Evolutionary conservation across 2,113 vertebrate species (phyloP), one percentile per base, ranked within the genome.

Genomic region (Orthochromis malagaraziensis): DNA sequence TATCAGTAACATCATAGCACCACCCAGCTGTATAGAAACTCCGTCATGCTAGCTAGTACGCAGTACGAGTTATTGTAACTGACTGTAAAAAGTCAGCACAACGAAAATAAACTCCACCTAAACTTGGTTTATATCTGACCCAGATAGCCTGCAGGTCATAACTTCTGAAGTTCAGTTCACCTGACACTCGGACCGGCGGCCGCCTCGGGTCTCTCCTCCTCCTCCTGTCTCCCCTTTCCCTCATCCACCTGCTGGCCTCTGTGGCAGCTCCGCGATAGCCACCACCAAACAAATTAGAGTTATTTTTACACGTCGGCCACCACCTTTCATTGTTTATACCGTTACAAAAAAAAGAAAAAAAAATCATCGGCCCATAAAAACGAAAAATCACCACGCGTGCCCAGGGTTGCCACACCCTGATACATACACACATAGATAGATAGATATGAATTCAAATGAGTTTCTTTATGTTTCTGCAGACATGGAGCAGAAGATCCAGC

Each of bases 401-500:
- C 51, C n/a, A 54, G 10, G n/a, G 51, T 54, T 54, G n/a, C 51
- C 51, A 21, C 51, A 54, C 51, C 51, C 51, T 54, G 51, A 54
- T 1, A 47, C 14, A 53, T 1, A 53, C 0, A 53, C 0, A 49
- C 1, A n/a, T 5, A 6, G 10, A 24, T 12, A 7, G n/a, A 13
- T 13, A 55, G 6, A 26, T 26, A 13, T 3, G 11, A 7, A 55
- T 55, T 55, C 21, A 57, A 57, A 57, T 57, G 21, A 57, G 65
- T 38, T 42, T 24, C 14, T 35, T 42, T 21, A 29, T 85, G 81
- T 63, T 54, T 83, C 13, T n/a, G 9, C 70, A 98, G 98, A 96
- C 79, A 90, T 98, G 93, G 97, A 98, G 95, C 93, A 96, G 92
- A 97, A 90, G 89, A 97, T 98, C 85, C 89, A 95, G 84, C 85